phyloP scores from a whole-genome alignment of 2,888 invertebrate species.

The Gandaritis pyraliata region DNA sequence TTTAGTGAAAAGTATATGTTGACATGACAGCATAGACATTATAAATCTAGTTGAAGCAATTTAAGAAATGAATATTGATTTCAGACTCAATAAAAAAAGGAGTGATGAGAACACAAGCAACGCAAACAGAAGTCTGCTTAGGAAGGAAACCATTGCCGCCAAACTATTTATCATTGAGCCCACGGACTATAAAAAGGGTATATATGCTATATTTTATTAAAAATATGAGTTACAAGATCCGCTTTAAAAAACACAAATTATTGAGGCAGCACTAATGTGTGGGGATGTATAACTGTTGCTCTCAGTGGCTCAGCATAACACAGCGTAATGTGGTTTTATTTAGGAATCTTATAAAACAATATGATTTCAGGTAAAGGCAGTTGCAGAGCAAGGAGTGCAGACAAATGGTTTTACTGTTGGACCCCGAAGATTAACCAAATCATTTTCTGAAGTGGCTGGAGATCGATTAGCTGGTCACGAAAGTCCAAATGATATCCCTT shows the following conservation, averaged over 20 bases:
- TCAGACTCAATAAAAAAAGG: constrained; percentile 92
- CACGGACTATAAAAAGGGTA: constrained; percentile 92
- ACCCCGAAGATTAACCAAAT: constrained; percentile 90
- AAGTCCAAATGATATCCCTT: constrained; percentile 60
- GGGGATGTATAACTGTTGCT: too few relatives aligned
- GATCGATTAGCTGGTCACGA: constrained; percentile 68
- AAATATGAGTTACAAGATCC: not conserved
- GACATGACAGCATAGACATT: too few relatives aligned
- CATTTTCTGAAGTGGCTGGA: constrained; percentile 90
- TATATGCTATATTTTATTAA: constrained; percentile 41
- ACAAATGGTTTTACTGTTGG: constrained; percentile 90
- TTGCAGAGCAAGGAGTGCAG: constrained; percentile 93
- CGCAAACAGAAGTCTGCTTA: constrained; percentile 92
- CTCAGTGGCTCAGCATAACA: too few relatives aligned
- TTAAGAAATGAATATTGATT: constrained; percentile 45
- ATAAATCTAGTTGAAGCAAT: too few relatives aligned
- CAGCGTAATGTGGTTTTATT: too few relatives aligned
- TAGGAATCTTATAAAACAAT: too few relatives aligned
- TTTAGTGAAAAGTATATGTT: too few relatives aligned
- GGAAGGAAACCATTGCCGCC: constrained; percentile 89
- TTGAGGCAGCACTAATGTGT: too few relatives aligned
- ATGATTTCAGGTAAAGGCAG: constrained; percentile 89
- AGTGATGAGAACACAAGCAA: constrained; percentile 96
- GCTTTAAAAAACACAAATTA: too few relatives aligned
- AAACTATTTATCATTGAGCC: constrained; percentile 89